Evolutionary conservation across 1,140 invertebrate species (phyloP), one percentile per base, ranked within the genome.

Genomic region (Lerema accius): DNA sequence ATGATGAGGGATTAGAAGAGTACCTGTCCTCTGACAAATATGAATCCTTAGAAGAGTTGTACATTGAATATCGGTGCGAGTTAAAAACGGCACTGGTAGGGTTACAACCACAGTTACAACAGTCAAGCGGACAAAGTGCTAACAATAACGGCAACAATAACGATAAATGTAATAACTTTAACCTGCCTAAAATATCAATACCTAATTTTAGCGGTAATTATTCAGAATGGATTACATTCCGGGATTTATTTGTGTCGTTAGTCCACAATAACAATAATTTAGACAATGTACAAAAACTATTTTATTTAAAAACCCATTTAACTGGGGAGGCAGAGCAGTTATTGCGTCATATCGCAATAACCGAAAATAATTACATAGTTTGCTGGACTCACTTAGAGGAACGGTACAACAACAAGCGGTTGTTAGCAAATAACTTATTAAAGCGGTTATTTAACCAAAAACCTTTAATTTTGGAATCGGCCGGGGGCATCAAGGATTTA

Each of bases 351-450:
- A 58, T 66, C 0, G 43, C 63, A 2, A 58, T 69, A 1, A 69
- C 59, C 6, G 10, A 26, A 0, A 58, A 5, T 39, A 65, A 56
- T 49, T 69, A 69, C 17, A 4, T 16, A 50, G 3, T 58, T 7
- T 71, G 69, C 60, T 71, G 69, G 69, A 40, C 15, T 14, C 50
- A 56, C 35, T 59, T 71, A 16, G 48, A 56, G 17, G 16, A 48
- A 4, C 26, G 68, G 9, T 70, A 66, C 7, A 67, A 61, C 32
- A 71, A 73, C 39, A 69, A 72, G 55, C 63, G 35, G 40, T 73
- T 48, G 60, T 56, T 67, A 40, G 53, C 46, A 15, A 70, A 67
- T 58, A 62, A 59, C 65, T 60, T 73, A 51, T 49, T 70, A 23
- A 61, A 62, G 10, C 13, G 53, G 14, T 65, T 71, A n/a, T 35